Evolutionary conservation across 2,797 vertebrate species (phyloP).

Genomic region (Enteromius fasciolatus): DNA sequence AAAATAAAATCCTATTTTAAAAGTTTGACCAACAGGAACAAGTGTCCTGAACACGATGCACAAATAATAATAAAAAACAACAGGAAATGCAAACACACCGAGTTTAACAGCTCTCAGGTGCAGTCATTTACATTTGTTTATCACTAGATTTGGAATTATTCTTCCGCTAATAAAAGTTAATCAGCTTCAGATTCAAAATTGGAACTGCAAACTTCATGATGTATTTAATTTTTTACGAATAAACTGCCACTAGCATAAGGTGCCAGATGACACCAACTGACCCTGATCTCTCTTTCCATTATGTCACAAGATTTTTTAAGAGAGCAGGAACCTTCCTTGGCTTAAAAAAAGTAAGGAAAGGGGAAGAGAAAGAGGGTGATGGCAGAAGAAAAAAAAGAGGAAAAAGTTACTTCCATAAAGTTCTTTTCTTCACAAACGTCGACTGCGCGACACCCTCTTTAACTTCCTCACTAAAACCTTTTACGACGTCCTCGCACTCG

Average conservation of each 20-base stretch:
- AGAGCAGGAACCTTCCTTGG: conserved; percentile 39
- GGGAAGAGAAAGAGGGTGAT: conserved; percentile 43
- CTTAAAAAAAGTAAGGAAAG: conserved; percentile 38
- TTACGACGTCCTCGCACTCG: conserved; percentile 68
- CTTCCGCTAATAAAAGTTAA: conserved; percentile 70
- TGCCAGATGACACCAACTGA: conserved; percentile 67
- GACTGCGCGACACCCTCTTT: conserved; percentile 63
- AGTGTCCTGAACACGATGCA: conserved; percentile 34
- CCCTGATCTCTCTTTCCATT: conserved; percentile 68
- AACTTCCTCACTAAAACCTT: conserved; percentile 67
- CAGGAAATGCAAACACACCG: conserved; percentile 68
- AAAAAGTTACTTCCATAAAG: conserved; percentile 59
- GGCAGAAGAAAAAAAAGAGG: conserved; percentile 21
- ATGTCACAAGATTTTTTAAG: conserved; percentile 72
- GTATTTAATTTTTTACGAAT: conserved; percentile 47
- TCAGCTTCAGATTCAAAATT: conserved; percentile 69
- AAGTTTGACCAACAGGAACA: conserved; percentile 60
- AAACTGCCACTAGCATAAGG: not conserved
- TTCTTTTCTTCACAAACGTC: conserved; percentile 59
- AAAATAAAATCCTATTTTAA: not conserved
- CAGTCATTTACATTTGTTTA: conserved; percentile 75
- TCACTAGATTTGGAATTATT: conserved; percentile 67
- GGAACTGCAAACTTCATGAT: conserved; percentile 63
- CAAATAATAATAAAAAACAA: conserved; percentile 63
- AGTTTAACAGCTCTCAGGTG: conserved; percentile 77